Base-by-base conservation (phyloP, 1,140 invertebrate species). In the Drosophila carrolli region DNA sequence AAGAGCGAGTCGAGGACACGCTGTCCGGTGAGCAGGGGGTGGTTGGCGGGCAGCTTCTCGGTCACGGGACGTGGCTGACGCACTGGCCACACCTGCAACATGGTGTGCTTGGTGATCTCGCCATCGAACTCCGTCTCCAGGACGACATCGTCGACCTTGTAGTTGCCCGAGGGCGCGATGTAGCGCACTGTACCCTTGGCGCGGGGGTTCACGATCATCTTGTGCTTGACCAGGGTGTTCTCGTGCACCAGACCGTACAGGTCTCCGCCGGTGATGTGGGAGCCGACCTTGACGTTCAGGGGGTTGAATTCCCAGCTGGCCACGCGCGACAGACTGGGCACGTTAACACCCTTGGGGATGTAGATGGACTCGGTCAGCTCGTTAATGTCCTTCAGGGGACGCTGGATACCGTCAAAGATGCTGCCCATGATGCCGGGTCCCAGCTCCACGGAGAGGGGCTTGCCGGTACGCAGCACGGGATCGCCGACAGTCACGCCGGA, bases 401-500 rank as follows among this genome's bases (percentile, higher is more conserved):
- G 96, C 93, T 99, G 99, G 93, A 99, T 99, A 95, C 98, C 98
- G 94, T 99, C 99, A 95, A 99, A 99, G 93, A 99, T 63, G 55
- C 60, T 63, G 55, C 60, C 60, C 60, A 63, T 63, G 38, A 63
- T 63, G 6, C 60, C 60, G 66, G 99, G 99, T 27, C 99, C 99
- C 40, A 99, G 94, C 93, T 99, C 98, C 14, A 99, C 99, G 10
- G 91, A 92, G 10, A 99, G 93, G 0, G 99, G 99, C 93, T 99
- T 99, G 50, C 98, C 99, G 8, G 99, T 99, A 92, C 98, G 94
- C 60, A 99, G 93, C 9, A 99, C 99, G 47, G 99, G 99, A 94
- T 99, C 99, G 41, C 99, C 99, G 16, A 99, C 99, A 44, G 99
- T 99, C 7, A 99, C 98, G 92, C 99, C 99, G 66, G 98, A 99